Percentiles rank a stretch among this genome's conserved stretches.
Conservation (phyloP, 2,113 vertebrate genomes). For the Otolemur garnettii region DNA sequence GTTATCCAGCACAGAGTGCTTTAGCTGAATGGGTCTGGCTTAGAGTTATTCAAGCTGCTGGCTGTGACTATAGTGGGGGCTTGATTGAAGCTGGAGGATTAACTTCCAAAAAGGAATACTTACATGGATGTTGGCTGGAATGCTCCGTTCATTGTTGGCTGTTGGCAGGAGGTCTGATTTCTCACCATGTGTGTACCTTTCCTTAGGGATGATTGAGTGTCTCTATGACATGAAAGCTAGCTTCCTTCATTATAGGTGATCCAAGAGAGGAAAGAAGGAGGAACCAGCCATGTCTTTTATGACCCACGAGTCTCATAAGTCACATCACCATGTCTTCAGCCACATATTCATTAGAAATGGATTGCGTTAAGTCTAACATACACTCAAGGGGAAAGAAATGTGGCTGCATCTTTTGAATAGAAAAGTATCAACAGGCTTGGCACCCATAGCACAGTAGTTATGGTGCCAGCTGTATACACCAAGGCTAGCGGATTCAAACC, state of each 20-base stretch:
- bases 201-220: neutral
- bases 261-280: neutral
- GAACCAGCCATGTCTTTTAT: neutral
- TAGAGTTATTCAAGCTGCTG: neutral
- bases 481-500: too few species aligned
- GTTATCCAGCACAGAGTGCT: neutral
- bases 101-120: neutral
- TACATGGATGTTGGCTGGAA: neutral
- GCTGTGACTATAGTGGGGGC: neutral
- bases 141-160: neutral
- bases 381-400: neutral
- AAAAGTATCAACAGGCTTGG: neutral
- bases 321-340: neutral
- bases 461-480: too few species aligned
- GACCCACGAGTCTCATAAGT: neutral
- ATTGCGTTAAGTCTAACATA: neutral
- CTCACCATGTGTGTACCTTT: neutral
- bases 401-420: neutral
- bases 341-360: neutral
- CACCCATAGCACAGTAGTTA: too few species aligned
- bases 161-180: neutral
- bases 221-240: neutral
- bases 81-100: neutral
- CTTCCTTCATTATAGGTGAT: neutral
- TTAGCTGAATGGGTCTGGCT: neutral